phyloP scores from a whole-genome alignment of 2,113 vertebrate species.

The Cebus imitator region DNA sequence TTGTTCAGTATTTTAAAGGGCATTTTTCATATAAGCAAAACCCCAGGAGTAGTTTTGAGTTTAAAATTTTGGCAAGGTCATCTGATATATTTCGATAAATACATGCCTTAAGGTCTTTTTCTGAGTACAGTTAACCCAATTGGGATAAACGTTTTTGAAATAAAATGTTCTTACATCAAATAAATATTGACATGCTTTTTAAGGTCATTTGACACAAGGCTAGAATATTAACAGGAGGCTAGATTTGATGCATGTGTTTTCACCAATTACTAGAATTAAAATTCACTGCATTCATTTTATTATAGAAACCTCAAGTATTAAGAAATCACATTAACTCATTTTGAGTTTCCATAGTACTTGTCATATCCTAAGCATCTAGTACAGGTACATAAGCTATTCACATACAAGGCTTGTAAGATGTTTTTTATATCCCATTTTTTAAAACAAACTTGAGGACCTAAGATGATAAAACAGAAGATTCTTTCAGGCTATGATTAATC shows the following conservation, averaged over 20 bases:
- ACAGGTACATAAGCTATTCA: not conserved
- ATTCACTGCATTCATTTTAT: slow-evolving; percentile 71
- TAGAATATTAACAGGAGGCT: slow-evolving; percentile 77
- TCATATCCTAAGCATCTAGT: not conserved
- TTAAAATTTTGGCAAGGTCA: slow-evolving; percentile 55
- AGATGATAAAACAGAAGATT: not conserved
- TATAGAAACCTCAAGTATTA: slow-evolving; percentile 41
- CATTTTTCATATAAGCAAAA: slow-evolving; percentile 43
- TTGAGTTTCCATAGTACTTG: not conserved
- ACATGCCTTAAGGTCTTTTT: slow-evolving; percentile 70
- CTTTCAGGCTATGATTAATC: slow-evolving; percentile 27
- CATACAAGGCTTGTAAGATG: not conserved
- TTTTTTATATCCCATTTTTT: not conserved
- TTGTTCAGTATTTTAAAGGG: slow-evolving; percentile 65
- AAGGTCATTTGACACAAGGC: slow-evolving; percentile 79
- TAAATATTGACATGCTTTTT: slow-evolving; percentile 80
- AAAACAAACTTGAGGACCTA: not conserved
- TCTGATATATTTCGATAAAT: slow-evolving; percentile 61
- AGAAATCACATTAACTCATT: not conserved
- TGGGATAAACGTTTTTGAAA: slow-evolving; percentile 77
- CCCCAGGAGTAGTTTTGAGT: slow-evolving; percentile 61
- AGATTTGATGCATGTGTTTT: slow-evolving; percentile 70
- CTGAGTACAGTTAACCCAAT: slow-evolving; percentile 67
- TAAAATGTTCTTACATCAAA: slow-evolving; percentile 79
- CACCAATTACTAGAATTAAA: slow-evolving; percentile 75